Evolutionary conservation across 2,888 invertebrate genomes (phyloP), one percentile per base, ranked within the genome.

Genomic region (Petrolisthes cinctipes): DNA sequence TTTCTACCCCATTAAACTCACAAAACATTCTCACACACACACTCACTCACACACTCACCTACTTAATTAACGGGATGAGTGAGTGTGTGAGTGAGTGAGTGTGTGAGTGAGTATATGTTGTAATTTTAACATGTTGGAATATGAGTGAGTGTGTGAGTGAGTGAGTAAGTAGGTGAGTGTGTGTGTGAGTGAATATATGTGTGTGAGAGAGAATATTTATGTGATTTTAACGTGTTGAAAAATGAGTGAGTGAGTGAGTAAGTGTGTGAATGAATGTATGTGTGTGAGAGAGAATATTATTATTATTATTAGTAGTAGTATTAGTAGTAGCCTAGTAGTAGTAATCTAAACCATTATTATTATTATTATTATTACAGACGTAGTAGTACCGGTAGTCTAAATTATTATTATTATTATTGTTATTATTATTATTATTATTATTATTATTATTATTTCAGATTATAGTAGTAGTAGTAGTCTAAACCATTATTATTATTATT

Each of bases 351-450:
- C 37, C 37, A 37, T 37, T 37, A 37, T 37, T 37, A 37, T 37
- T 37, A 37, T 37, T 37, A 37, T 37, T 37, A 37, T 37, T 37
- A 37, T 37, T 37, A 37, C 37, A 37, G 11, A n/a, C 1, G n/a
- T 66, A n/a, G 11, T 37, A 37, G 37, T 37, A 37, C 1, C 2
- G 2, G 37, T 2, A 37, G n/a, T 66, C n/a, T 11, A 73, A 20
- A 78, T 4, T 4, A 78, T 75, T 75, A 75, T 75, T 75, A 75
- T 75, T 20, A 75, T 75, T 7, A 75, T 17, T 75, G 20, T 75
- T 75, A n/a, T n/a, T n/a, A n/a, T n/a, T n/a, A n/a, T n/a, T n/a
- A n/a, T n/a, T n/a, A 37, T 37, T 37, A 37, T 37, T 37, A 37
- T 37, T 37, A 37, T 37, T 37, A 37, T 37, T 37, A 37, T 37